Base-by-base conservation (phyloP, 2,888 invertebrate species). In the Oegoconia quadripuncta region DNA sequence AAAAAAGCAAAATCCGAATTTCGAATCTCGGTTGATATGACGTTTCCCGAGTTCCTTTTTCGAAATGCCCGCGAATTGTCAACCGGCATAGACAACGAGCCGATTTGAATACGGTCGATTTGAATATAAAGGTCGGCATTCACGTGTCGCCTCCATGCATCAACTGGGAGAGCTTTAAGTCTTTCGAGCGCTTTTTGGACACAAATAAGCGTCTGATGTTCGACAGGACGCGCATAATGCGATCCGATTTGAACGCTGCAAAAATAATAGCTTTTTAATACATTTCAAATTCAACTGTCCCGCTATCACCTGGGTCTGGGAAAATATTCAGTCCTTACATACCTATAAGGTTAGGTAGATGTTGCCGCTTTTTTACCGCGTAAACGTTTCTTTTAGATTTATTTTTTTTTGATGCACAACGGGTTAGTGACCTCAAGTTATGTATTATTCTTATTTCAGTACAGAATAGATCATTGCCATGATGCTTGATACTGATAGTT, bases 71-170 rank as follows among this genome's bases (percentile, higher is more conserved):
- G 80, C 81, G 76, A 78, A 83, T 78, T 86, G 84, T 86, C 84
- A 84, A 79, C n/a, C n/a, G 76, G 73, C 75, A 81, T 83, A 84
- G 86, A 82, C 80, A 77, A 78, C 74, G 76, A 71, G 63, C 70
- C 50, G 68, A 81, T 82, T 86, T 86, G 79, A 86, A 87, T 87
- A 73, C 74, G 55, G 57, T 55, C 67, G 70, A 86, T 87, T 86
- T 87, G 82, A 87, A 87, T 87, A 87, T 87, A 87, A 87, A 84
- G 81, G 78, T 81, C 76, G 79, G 74, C 71, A 72, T 73, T 78
- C 75, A 73, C 76, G 76, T 74, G 81, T 77, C 78, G 74, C 63
- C 69, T 72, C 81, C 75, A 79, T 84, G 74, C 80, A 86, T 87
- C 86, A 86, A 79, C 62, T 55, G 65, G 52, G 74, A 70, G 65